Conservation (phyloP, 1,140 invertebrate genomes). For the Cryptotermes secundus region DNA sequence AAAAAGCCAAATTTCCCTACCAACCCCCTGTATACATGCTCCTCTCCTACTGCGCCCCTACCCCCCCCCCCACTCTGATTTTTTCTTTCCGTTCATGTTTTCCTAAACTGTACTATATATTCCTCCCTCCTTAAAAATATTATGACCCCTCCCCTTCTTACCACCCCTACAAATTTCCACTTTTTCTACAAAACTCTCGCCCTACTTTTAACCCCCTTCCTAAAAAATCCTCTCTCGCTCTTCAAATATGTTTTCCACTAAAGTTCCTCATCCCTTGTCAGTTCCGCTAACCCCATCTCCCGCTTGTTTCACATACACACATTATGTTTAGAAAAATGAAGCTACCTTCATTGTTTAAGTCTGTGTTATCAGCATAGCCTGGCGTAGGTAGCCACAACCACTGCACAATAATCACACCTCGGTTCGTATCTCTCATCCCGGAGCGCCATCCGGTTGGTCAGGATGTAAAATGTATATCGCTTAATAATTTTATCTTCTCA, state of each 20-base stretch:
- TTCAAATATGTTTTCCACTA: not conserved
- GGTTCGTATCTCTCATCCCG: too few species aligned
- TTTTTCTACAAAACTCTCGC: not conserved
- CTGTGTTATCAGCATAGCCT: not conserved
- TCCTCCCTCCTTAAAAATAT: not conserved
- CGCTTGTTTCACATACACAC: not conserved
- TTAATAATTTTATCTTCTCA: not conserved
- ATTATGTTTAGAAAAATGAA: not conserved
- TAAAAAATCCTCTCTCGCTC: not conserved
- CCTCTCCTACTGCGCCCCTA: not conserved
- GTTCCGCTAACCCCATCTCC: constrained; percentile 2
- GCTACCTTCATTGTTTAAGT: not conserved
- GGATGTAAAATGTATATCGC: not conserved
- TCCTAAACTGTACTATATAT: constrained; percentile 5
- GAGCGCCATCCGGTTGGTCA: not conserved
- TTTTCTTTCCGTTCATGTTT: not conserved
- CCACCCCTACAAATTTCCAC: constrained; percentile 17
- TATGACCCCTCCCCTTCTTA: not conserved
- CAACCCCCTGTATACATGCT: not conserved
- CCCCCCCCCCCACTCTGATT: not conserved
- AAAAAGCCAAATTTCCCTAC: not conserved
- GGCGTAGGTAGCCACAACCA: not conserved
- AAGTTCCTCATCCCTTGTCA: constrained; percentile 41
- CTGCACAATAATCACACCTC: too few species aligned
- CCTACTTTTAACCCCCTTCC: not conserved